These are phyloP conservation scores for Sesia bembeciformis DNA, from an alignment of 2,888 invertebrate species.

Conservation along the genomic window DNA sequence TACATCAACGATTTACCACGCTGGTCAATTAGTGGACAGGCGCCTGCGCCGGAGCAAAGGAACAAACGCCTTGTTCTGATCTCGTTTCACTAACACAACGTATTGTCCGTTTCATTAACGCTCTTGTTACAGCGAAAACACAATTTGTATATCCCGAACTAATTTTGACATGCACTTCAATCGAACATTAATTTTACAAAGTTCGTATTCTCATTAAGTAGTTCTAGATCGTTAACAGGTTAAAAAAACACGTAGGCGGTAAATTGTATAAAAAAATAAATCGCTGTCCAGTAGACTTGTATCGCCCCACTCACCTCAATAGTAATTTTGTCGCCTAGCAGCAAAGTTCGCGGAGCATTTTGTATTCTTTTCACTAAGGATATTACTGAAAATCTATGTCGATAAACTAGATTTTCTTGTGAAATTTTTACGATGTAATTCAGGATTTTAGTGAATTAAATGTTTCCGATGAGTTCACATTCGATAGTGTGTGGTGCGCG, in stretches of 20 bases:
- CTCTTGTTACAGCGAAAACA: constrained; percentile 26
- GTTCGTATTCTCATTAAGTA: neutral
- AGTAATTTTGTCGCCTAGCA: constrained; percentile 9
- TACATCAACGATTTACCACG: constrained; percentile 59
- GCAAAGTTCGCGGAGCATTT: neutral
- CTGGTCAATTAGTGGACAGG: constrained; percentile 45
- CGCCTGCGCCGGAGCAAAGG: constrained; percentile 13
- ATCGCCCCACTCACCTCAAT: constrained; percentile 41
- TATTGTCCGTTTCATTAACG: constrained; percentile 13
- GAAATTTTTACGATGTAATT: too few species aligned
- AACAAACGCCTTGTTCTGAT: constrained; percentile 18
- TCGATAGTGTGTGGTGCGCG: constrained; percentile 21
- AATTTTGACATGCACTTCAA: neutral
- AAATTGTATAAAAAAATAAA: constrained; percentile 7
- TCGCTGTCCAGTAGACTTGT: constrained; percentile 23
- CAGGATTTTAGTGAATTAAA: too few species aligned
- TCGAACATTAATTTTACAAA: too few species aligned
- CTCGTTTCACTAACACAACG: constrained; percentile 14
- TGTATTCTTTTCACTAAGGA: neutral
- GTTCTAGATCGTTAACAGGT: constrained; percentile 2
- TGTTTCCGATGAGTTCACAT: too few species aligned
- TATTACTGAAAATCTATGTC: too few species aligned
- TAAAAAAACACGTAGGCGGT: constrained; percentile 13
- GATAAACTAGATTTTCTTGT: too few species aligned
- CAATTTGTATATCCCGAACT: constrained; percentile 12